Evolutionary conservation across 2,888 invertebrate genomes (phyloP).

Genomic region (Rhamnusium bicolor): DNA sequence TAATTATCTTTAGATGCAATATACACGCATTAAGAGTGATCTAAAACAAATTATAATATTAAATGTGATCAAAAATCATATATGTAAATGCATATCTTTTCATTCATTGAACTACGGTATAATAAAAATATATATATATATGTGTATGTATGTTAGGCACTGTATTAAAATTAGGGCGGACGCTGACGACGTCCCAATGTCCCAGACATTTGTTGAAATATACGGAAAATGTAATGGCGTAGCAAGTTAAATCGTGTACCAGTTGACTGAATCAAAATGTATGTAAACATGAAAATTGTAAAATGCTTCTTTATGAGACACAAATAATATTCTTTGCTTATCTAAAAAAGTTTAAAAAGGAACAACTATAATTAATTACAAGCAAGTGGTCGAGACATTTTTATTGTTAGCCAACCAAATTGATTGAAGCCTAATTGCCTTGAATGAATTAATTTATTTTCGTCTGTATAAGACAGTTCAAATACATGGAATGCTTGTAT

Average conservation of each 20-base stretch:
- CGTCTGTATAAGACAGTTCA: constrained; percentile 53
- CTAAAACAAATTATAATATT: too few relatives aligned
- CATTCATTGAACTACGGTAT: neutral
- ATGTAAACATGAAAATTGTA: neutral
- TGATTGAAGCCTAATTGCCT: constrained; percentile 62
- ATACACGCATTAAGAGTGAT: too few relatives aligned
- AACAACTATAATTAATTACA: constrained; percentile 44
- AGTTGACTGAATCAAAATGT: neutral
- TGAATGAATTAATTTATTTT: constrained; percentile 63
- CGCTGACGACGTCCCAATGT: neutral
- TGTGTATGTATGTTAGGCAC: too few relatives aligned
- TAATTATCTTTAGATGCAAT: too few relatives aligned
- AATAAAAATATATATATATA: too few relatives aligned
- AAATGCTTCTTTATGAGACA: neutral
- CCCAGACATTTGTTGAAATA: neutral
- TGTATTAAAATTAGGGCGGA: neutral
- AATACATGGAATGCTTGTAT: constrained; percentile 17
- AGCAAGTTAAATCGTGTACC: neutral
- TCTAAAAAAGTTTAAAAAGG: constrained; percentile 16
- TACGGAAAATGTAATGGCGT: neutral
- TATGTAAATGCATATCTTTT: too few relatives aligned
- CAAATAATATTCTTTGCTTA: neutral
- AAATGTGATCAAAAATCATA: too few relatives aligned
- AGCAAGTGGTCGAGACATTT: constrained; percentile 62
- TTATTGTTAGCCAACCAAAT: constrained; percentile 58